These are phyloP conservation scores for Athene noctua DNA, from an alignment of 2,113 vertebrate genomes.

Conservation along the genomic window DNA sequence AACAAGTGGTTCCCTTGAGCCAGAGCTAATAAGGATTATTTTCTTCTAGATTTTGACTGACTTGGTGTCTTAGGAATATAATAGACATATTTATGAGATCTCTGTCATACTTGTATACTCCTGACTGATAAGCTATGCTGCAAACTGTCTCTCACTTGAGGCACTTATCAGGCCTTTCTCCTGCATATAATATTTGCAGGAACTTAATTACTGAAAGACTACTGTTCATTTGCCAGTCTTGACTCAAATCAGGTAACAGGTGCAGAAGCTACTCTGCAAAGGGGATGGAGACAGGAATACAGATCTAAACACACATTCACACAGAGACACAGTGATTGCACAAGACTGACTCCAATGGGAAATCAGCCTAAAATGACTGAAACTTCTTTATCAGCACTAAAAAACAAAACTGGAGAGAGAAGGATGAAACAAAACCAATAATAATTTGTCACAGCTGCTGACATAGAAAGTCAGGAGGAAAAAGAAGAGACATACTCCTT, in stretches of 20 bases:
- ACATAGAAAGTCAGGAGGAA: neutral
- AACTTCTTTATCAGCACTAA: neutral
- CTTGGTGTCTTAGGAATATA: neutral
- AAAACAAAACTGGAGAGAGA: neutral
- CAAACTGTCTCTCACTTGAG: neutral
- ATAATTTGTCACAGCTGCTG: neutral
- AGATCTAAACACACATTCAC: neutral
- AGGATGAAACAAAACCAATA: neutral
- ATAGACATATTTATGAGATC: neutral
- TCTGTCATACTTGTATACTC: neutral
- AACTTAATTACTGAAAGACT: neutral
- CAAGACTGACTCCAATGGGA: neutral
- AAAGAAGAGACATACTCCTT: neutral
- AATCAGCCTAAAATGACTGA: neutral
- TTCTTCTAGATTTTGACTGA: neutral
- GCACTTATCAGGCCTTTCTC: neutral
- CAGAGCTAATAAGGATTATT: neutral
- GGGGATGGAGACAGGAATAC: neutral
- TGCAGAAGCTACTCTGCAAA: neutral
- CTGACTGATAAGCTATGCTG: neutral
- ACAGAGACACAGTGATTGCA: fast-evolving
- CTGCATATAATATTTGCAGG: neutral
- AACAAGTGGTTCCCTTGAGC: neutral
- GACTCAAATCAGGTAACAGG: neutral
- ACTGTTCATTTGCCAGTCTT: neutral